Evolutionary conservation across 2,113 vertebrate genomes (phyloP).

Genomic region (Microcebus murinus): DNA sequence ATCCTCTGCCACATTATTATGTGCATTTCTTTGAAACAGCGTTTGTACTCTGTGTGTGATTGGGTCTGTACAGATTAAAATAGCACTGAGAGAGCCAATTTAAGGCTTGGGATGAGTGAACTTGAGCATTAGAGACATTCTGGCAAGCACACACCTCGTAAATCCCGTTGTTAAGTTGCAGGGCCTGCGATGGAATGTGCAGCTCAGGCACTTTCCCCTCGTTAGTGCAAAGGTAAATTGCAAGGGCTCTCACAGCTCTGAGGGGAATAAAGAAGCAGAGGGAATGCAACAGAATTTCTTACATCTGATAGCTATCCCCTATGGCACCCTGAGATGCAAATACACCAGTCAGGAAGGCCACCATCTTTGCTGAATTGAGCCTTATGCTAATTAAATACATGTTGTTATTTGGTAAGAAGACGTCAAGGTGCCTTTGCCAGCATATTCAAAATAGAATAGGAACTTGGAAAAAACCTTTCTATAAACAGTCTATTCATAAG

Average conservation of each 20-base stretch:
- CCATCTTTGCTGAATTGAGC: slow-evolving; percentile 74
- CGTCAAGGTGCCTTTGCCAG: slow-evolving; percentile 71
- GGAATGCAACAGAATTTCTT: slow-evolving; percentile 44
- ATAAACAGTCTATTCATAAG: slow-evolving; percentile 68
- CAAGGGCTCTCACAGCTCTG: slow-evolving; percentile 22
- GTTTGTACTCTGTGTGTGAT: slow-evolving; percentile 56
- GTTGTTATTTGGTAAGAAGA: slow-evolving; percentile 72
- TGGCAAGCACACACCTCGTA: slow-evolving; percentile 47
- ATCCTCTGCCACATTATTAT: slow-evolving; percentile 58
- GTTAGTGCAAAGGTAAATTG: slow-evolving; percentile 74
- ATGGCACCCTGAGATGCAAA: slow-evolving; percentile 61
- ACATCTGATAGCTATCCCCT: slow-evolving; percentile 13
- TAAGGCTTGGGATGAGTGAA: slow-evolving; percentile 74
- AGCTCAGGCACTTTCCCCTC: slow-evolving; percentile 49
- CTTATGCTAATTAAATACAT: slow-evolving; percentile 67
- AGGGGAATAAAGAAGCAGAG: slow-evolving; percentile 37
- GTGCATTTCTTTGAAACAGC: slow-evolving; percentile 51
- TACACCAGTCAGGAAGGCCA: slow-evolving; percentile 49
- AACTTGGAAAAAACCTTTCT: slow-evolving; percentile 48
- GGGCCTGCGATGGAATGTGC: slow-evolving; percentile 57
- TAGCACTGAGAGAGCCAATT: slow-evolving; percentile 66
- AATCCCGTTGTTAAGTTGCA: slow-evolving; percentile 63
- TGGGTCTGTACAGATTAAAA: slow-evolving; percentile 74
- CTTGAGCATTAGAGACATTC: slow-evolving; percentile 73
- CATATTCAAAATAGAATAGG: slow-evolving; percentile 71